phyloP scores from a whole-genome alignment of 2,113 vertebrate species.

The Dromas ardeola region DNA sequence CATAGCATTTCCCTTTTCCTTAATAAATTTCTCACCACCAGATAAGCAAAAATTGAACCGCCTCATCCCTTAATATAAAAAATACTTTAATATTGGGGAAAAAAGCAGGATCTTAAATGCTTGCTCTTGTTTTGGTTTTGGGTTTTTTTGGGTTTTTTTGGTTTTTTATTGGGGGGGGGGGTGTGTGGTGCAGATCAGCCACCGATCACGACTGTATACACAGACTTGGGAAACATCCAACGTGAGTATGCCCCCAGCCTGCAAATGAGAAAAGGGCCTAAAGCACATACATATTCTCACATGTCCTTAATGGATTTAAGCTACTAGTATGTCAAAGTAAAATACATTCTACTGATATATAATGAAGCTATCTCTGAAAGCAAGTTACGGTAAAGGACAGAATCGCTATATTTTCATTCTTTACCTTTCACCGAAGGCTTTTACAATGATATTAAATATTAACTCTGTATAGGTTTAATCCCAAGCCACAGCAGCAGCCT shows the following conservation, averaged over 20 bases:
- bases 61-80: neutral
- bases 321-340: conserved; percentile 31
- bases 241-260: neutral
- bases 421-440: conserved; percentile 71
- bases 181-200: neutral
- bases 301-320: conserved; percentile 21
- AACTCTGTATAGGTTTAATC: conserved; percentile 83
- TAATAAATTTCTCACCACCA: neutral
- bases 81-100: neutral
- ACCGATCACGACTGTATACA: neutral
- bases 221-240: neutral
- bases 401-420: conserved; percentile 62
- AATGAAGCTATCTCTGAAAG: conserved; percentile 26
- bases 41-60: neutral
- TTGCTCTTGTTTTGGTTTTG: neutral
- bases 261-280: neutral
- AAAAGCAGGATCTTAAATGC: neutral
- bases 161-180: too few species aligned
- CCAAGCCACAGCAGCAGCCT: conserved; percentile 82
- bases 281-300: neutral
- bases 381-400: conserved; percentile 23
- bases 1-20: neutral
- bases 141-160: neutral
- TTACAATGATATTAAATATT: conserved; percentile 80
- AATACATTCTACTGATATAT: neutral